These are phyloP conservation scores for Holcopasites calliopsidis DNA, from an alignment of 1,140 invertebrate genomes.

Conservation along the genomic window DNA sequence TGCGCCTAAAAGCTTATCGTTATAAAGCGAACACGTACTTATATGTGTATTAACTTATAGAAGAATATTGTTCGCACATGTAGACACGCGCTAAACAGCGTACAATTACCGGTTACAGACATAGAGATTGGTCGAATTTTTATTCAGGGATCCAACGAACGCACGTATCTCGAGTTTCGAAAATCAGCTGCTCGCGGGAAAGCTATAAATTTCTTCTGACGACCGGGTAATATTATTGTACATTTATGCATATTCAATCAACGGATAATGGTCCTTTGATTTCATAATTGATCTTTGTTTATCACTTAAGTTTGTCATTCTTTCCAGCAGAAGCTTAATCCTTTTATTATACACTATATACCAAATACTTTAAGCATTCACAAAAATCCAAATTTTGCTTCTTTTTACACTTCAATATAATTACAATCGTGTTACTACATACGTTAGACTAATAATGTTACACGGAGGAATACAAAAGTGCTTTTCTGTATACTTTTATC, in stretches of 20 bases:
- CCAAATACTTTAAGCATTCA: too few species aligned
- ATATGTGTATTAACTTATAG: constrained; percentile 11
- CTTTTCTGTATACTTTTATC: neutral
- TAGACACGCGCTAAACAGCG: constrained; percentile 10
- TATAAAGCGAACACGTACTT: constrained; percentile 52
- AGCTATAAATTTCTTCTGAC: constrained; percentile 8
- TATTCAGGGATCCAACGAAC: constrained; percentile 47
- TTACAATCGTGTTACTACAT: too few species aligned
- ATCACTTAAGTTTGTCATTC: neutral
- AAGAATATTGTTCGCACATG: constrained; percentile 25
- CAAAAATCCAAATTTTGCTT: too few species aligned
- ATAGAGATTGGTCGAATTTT: constrained; percentile 76
- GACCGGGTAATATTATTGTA: constrained; percentile 46
- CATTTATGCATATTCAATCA: constrained; percentile 38
- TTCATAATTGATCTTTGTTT: constrained; percentile 32
- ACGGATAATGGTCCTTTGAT: constrained; percentile 42
- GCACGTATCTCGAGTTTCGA: constrained; percentile 36
- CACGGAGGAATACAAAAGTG: neutral
- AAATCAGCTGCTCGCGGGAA: constrained; percentile 19
- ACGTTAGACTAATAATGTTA: too few species aligned
- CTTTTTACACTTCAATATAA: too few species aligned
- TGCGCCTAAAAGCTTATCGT: constrained; percentile 48
- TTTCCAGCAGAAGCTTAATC: too few species aligned
- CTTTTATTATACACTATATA: too few species aligned
- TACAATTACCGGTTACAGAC: constrained; percentile 63